These are phyloP conservation scores for Nomada lathburiana DNA, from an alignment of 2,888 invertebrate genomes.

Conservation along the genomic window DNA sequence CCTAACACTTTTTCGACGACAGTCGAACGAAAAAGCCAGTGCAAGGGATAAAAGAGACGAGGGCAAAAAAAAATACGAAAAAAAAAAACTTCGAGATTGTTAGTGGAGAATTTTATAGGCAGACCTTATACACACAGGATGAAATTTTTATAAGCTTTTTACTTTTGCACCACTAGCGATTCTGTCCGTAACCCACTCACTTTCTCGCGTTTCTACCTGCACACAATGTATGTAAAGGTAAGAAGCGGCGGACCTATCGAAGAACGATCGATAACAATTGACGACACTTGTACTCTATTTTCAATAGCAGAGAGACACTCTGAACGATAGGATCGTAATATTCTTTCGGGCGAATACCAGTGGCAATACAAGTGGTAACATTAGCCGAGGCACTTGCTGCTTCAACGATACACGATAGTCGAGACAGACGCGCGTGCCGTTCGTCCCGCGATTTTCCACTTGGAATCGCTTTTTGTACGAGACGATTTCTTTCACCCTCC, in stretches of 20 bases:
- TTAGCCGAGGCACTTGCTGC: neutral
- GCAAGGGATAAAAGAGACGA: too few relatives aligned
- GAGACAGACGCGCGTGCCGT: neutral
- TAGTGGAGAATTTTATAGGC: conserved; percentile 28
- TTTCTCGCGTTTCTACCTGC: conserved; percentile 37
- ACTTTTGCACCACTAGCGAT: conserved; percentile 59
- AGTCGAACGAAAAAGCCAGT: neutral
- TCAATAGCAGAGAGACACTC: neutral
- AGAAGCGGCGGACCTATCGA: conserved; percentile 16
- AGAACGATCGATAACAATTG: conserved; percentile 34
- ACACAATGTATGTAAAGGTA: conserved; percentile 17
- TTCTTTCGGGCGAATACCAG: conserved; percentile 4
- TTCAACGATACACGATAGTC: conserved; percentile 8
- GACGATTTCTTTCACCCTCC: neutral
- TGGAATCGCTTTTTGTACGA: conserved; percentile 2
- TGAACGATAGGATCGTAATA: neutral
- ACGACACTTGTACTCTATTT: conserved; percentile 26
- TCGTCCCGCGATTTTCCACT: neutral
- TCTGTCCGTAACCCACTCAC: conserved; percentile 44
- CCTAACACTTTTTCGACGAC: neutral
- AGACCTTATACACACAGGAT: conserved; percentile 27
- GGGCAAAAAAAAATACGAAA: neutral
- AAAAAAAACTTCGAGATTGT: conserved; percentile 13
- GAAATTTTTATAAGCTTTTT: conserved; percentile 63
- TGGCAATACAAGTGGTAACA: conserved; percentile 21